Conservation (phyloP, 2,888 invertebrate species). For the Microchrysa polita region DNA sequence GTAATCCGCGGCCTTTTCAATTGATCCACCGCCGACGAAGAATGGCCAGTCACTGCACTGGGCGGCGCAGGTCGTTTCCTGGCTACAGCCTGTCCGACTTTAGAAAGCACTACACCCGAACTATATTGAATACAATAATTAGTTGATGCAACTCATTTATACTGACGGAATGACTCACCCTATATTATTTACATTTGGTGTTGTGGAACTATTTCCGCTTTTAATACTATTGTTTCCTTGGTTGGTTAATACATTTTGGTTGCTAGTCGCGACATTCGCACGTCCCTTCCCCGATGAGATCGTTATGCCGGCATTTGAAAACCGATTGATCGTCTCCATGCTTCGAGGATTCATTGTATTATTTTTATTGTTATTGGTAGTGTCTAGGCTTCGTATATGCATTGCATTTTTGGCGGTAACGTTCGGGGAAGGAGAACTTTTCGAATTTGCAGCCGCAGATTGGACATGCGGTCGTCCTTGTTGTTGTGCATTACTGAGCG, state of each 20-base stretch:
- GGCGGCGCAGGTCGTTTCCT: constrained; percentile 19
- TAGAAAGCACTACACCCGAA: constrained; percentile 22
- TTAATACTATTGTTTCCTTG: constrained; percentile 25
- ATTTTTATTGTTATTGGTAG: constrained; percentile 21
- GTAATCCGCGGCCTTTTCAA: constrained; percentile 21
- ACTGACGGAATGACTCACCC: constrained; percentile 7
- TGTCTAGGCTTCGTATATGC: constrained; percentile 43
- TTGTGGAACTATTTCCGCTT: neutral
- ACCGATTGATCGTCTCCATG: constrained; percentile 39
- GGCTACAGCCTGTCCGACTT: constrained; percentile 12
- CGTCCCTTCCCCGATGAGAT: constrained; percentile 35
- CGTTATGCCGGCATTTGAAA: constrained; percentile 42
- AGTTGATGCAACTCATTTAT: no score
- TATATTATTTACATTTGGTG: constrained; percentile 21
- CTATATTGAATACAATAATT: constrained; percentile 5
- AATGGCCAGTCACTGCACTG: constrained; percentile 9
- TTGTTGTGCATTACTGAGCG: neutral
- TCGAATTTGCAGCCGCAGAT: neutral
- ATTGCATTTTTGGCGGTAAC: constrained; percentile 1
- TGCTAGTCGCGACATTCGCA: neutral
- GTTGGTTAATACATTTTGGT: constrained; percentile 14
- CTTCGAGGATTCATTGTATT: constrained; percentile 38
- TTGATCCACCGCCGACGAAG: neutral
- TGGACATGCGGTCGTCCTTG: neutral
- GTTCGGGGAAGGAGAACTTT: no score